Conservation (phyloP, 2,113 vertebrate species). For the Apodemus sylvaticus region DNA sequence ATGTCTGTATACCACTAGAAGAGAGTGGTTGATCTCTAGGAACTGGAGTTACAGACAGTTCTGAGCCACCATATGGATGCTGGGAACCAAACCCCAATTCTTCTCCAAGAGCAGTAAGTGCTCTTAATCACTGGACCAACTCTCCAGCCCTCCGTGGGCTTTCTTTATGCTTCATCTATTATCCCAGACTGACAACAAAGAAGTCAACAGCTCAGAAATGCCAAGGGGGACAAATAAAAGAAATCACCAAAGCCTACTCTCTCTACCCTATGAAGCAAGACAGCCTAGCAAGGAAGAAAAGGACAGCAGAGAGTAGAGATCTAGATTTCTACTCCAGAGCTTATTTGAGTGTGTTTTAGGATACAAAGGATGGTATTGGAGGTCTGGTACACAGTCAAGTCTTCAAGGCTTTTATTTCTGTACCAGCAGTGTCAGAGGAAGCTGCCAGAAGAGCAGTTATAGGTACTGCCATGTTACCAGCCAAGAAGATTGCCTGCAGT, state of each 20-base stretch:
- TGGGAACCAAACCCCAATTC: background rate
- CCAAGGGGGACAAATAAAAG: background rate
- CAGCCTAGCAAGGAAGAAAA: background rate
- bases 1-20: background rate
- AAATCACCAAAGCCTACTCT: background rate
- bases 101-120: background rate
- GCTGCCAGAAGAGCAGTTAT: background rate
- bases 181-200: background rate
- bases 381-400: background rate
- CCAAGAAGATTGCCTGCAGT: background rate
- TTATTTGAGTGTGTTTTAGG: background rate
- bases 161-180: background rate
- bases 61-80: background rate
- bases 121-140: background rate
- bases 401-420: background rate
- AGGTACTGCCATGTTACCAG: background rate
- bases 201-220: background rate
- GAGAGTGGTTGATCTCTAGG: too few species aligned
- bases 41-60: background rate
- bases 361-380: background rate
- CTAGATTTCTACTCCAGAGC: background rate
- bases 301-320: background rate
- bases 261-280: background rate
- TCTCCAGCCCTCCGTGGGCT: background rate
- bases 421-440: background rate